Evolutionary conservation across 2,113 vertebrate species (phyloP), one percentile per base, ranked within the genome.

Genomic region (Rousettus leschenaultii): DNA sequence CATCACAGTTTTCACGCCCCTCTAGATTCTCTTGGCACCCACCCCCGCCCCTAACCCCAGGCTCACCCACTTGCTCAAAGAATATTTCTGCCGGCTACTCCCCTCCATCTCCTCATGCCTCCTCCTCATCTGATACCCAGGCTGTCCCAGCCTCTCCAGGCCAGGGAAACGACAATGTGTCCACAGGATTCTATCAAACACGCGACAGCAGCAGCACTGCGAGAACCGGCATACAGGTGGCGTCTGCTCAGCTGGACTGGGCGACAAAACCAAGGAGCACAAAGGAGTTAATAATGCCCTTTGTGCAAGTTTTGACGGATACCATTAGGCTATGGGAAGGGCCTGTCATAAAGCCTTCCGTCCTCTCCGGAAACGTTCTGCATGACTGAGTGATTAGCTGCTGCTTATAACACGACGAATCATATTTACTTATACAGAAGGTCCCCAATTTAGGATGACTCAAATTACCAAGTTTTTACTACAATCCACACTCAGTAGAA

Each of bases 161-260:
- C 28, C 7, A 4, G 4, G 40, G 75, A 14, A 28, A 53, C 0
- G 40, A 40, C 40, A 0, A 33, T 24, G 6, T 14, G 19, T 13
- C 24, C 28, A 18, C 3, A 74, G 40, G 7, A n/a, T 15, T 4
- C 51, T 26, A 24, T 14, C n/a, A 28, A 28, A 14, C 6, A 65
- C 0, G 21, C n/a, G 33, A 10, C 14, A 16, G 21, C n/a, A 18
- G 21, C 2, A 35, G 1, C 7, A 6, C 1, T 51, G 19, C 28
- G 22, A 26, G 10, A 21, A 10, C 5, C 16, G 15, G 33, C 1
- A 8, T 14, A 18, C 26, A 26, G 5, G 6, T 24, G 66, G 51
- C 6, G 2, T 75, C 12, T 51, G 5, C 30, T 16, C 12, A 14
- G 4, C 18, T 13, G 9, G 7, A 19, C 19, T 19, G 53, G 7